Evolutionary conservation across 2,113 vertebrate species (phyloP).

Genomic region (Atherinomorus stipes): DNA sequence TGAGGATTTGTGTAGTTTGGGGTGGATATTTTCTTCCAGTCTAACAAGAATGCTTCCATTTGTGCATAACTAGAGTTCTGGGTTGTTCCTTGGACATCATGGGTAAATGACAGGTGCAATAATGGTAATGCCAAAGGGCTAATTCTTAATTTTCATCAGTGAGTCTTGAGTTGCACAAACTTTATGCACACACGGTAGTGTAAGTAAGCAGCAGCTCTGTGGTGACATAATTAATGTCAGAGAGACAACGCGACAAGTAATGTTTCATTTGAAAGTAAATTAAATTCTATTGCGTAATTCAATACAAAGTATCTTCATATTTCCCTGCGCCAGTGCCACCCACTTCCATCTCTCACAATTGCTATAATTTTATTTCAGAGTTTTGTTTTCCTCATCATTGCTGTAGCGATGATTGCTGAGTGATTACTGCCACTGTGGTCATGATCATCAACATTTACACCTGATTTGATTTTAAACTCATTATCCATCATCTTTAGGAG

Average conservation of each 20-base stretch:
- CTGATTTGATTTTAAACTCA: conserved; percentile 42
- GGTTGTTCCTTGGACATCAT: too few relatives aligned
- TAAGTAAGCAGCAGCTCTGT: neutral
- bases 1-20: too few relatives aligned
- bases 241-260: neutral
- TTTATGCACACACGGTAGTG: too few relatives aligned
- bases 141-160: neutral
- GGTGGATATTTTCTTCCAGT: too few relatives aligned
- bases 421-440: conserved; percentile 10
- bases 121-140: neutral
- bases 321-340: conserved; percentile 9
- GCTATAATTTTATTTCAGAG: conserved; percentile 27
- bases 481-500: conserved; percentile 12
- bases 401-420: conserved; percentile 19
- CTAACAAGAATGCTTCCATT: too few relatives aligned
- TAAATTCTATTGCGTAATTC: neutral
- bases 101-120: too few relatives aligned
- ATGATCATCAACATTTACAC: conserved; percentile 24
- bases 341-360: conserved; percentile 9
- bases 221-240: neutral
- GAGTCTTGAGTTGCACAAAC: too few relatives aligned
- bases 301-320: conserved; percentile 27
- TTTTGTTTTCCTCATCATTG: conserved; percentile 20
- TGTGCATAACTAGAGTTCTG: too few relatives aligned
- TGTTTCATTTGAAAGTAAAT: conserved; percentile 22